Base-by-base conservation (phyloP, 2,113 vertebrate genomes). In the Galemys pyrenaicus region DNA sequence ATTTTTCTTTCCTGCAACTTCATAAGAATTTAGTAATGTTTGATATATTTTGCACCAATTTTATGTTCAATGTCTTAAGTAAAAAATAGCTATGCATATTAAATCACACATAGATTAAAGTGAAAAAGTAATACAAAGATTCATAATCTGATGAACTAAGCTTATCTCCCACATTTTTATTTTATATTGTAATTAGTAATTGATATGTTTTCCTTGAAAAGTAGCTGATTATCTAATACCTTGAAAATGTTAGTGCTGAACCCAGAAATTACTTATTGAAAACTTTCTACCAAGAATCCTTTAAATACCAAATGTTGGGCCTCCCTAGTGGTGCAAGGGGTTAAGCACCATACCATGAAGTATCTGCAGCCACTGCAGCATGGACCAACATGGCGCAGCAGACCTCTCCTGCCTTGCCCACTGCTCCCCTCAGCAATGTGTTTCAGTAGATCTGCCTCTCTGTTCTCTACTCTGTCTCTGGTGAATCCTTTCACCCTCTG, bases 241-340 rank as follows among this genome's bases (percentile, higher is more conserved):
- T 79, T 46, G 82, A 92, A 87, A 94, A 91, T 39, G 49, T 58
- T 68, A 83, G 8, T 70, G 26, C 24, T 93, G 73, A 92, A 46
- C 44, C 67, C 74, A 91, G n/a, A 89, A 95, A 78, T 67, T 67
- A 77, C 37, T 95, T 54, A 82, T 0, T 95, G 64, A 75, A 79
- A 92, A 71, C 22, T 89, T 94, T 92, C 10, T 89, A 93, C 22
- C 51, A 91, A 86, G 26, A 89, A 87, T 64, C 88, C 89, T 95
- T 65, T 16, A 75, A 96, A 92, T 74, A 87, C 49, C 75, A 95
- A 94, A 87, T n/a, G n/a, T n/a, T n/a, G n/a, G n/a, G n/a, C n/a
- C n/a, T n/a, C n/a, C n/a, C n/a, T n/a, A n/a, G n/a, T n/a, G n/a
- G n/a, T n/a, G n/a, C n/a, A n/a, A n/a, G n/a, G n/a, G n/a, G n/a